Base-by-base conservation (phyloP, 2,888 invertebrate species). In the Luperina testacea region DNA sequence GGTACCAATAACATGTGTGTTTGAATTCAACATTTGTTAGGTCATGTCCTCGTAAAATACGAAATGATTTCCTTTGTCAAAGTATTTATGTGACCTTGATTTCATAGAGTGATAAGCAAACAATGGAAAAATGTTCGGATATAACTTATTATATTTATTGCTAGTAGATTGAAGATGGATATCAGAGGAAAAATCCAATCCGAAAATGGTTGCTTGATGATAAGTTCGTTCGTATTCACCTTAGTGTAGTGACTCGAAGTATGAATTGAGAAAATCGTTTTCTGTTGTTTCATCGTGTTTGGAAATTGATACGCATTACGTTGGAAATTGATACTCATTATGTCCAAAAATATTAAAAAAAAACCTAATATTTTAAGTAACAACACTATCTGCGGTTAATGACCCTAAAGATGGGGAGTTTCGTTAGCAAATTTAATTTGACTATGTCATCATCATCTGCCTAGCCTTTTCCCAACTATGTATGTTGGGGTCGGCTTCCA, bases 1-100 rank as follows among this genome's bases (percentile, higher is more conserved):
- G 70, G 59, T 75, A 72, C 76, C 75, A 78, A 85, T 81, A 83
- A 78, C 75, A 75, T 78, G 75, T 82, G 65, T 83, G 65, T 77
- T 78, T 78, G 67, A 72, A 77, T 65, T 72, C 48, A 13, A 67
- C 38, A 61, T 85, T 80, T 77, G 65, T 76, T 65, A 74, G 77
- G 77, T 65, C 80, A 70, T 82, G 77, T 63, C 77, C 63, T 85
- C 77, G n/a, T 83, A 70, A 79, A 82, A 78, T 64, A 76, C 64
- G 64, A 77, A 76, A 78, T 68, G 57, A 72, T 72, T 75, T 71
- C 64, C 53, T 83, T 85, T 86, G 71, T 82, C 70, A 77, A 72
- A 72, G 42, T 75, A 77, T 70, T 64, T 70, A 72, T 68, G 65
- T 67, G 77, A 59, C 59, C 67, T 76, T 74, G 72, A 80, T 77